Conservation (phyloP, 2,797 vertebrate species). For the Rhynchonycteris naso region DNA sequence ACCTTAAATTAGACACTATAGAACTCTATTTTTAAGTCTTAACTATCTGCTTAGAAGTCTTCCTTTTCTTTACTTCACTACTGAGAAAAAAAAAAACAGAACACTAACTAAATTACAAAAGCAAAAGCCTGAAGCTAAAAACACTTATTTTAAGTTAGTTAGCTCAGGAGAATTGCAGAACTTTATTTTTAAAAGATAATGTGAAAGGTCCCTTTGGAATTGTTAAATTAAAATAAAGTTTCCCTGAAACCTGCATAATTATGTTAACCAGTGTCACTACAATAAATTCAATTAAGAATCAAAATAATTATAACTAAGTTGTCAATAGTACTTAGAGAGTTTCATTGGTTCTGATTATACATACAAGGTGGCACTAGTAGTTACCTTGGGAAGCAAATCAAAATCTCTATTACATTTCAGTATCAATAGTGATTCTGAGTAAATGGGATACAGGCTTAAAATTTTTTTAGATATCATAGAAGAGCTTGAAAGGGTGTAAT, state of each 20-base stretch:
- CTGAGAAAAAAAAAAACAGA: constrained; percentile 2
- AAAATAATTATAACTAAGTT: background rate
- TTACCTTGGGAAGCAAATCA: constrained; percentile 2
- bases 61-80: background rate
- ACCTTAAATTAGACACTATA: background rate
- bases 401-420: constrained; percentile 34
- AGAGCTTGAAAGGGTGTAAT: constrained; percentile 4
- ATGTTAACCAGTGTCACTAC: too few relatives aligned
- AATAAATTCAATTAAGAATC: too few relatives aligned
- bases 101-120: constrained; percentile 32
- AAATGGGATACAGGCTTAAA: background rate
- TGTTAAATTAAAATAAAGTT: constrained; percentile 39
- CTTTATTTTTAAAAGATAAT: constrained; percentile 8
- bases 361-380: background rate
- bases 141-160: constrained; percentile 30
- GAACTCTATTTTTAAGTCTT: constrained; percentile 19
- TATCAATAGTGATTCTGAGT: constrained; percentile 12
- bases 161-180: background rate
- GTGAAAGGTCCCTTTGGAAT: background rate
- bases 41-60: background rate
- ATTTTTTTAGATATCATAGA: background rate
- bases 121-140: background rate
- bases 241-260: too few relatives aligned
- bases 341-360: background rate
- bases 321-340: background rate